Conservation (phyloP, 2,797 vertebrate genomes). For the Brotula barbata region DNA sequence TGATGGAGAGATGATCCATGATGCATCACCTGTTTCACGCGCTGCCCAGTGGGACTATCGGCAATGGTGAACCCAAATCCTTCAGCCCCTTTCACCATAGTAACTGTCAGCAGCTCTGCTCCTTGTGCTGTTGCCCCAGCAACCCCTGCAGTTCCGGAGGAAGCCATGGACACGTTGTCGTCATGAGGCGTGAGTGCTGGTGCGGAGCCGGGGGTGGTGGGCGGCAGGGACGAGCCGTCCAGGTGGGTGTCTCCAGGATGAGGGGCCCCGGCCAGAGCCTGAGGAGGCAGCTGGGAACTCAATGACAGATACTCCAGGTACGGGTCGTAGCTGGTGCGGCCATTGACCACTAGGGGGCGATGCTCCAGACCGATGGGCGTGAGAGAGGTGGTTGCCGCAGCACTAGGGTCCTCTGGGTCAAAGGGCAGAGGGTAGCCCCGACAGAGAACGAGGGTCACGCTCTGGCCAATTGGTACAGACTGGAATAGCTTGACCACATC, state of each 20-base stretch:
- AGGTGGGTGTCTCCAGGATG: slow-evolving; percentile 94
- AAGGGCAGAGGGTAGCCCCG: slow-evolving; percentile 97
- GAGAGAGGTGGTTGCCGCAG: slow-evolving; percentile 81
- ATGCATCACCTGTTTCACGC: slow-evolving; percentile 89
- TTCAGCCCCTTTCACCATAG: slow-evolving; percentile 97
- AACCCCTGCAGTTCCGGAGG: slow-evolving; percentile 86
- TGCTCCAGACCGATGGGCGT: slow-evolving; percentile 94
- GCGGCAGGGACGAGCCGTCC: slow-evolving; percentile 89
- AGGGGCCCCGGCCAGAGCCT: slow-evolving; percentile 81
- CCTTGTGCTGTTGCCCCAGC: slow-evolving; percentile 83
- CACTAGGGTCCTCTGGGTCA: slow-evolving; percentile 92
- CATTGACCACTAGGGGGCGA: slow-evolving; percentile 91
- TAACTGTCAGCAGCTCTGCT: slow-evolving; percentile 95
- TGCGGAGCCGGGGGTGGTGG: slow-evolving; percentile 81
- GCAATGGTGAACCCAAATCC: slow-evolving; percentile 99
- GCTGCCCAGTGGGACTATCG: slow-evolving; percentile 97
- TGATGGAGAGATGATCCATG: not conserved
- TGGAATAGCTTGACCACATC: slow-evolving; percentile 99
- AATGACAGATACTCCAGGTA: slow-evolving; percentile 98
- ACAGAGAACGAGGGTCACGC: slow-evolving; percentile 96
- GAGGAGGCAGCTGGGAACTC: slow-evolving; percentile 94
- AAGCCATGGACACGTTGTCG: slow-evolving; percentile 95
- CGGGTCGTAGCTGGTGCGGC: slow-evolving; percentile 95
- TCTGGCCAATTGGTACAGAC: slow-evolving; percentile 97
- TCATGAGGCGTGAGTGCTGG: slow-evolving; percentile 82